These are phyloP conservation scores for Sebastes kiyomatsui DNA, from an alignment of 2,797 vertebrate species.

Conservation along the genomic window DNA sequence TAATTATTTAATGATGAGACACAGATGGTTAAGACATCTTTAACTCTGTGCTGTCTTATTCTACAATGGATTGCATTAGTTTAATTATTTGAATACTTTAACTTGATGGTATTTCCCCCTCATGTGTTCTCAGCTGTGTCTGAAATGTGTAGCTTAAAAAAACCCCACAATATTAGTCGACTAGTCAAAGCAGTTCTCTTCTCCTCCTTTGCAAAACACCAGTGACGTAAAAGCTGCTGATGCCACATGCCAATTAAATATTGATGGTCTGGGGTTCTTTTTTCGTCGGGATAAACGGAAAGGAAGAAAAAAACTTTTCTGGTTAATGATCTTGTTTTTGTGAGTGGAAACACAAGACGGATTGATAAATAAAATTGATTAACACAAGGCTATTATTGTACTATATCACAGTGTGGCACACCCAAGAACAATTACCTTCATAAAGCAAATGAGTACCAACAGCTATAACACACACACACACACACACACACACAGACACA, in stretches of 20 bases:
- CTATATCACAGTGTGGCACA: not conserved
- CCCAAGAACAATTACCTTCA: conserved; percentile 28
- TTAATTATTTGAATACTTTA: conserved; percentile 4
- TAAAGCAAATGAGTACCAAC: conserved; percentile 20
- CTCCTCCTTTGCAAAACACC: conserved; percentile 16
- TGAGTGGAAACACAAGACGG: conserved; percentile 12
- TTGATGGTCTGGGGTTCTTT: conserved; percentile 25
- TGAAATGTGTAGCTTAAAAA: conserved; percentile 8
- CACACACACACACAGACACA: not conserved
- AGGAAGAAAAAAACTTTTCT: not conserved
- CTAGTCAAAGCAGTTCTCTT: conserved; percentile 17
- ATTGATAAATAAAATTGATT: conserved; percentile 19
- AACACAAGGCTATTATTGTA: conserved; percentile 4
- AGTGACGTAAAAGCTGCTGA: conserved; percentile 29
- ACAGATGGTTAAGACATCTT: conserved; percentile 28
- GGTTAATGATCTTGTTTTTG: conserved; percentile 3
- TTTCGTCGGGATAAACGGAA: not conserved
- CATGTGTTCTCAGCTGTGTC: not conserved
- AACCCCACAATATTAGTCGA: not conserved
- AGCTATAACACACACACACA: not conserved
- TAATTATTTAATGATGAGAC: conserved; percentile 45
- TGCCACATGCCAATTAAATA: conserved; percentile 39
- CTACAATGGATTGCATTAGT: not conserved
- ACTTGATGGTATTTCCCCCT: not conserved
- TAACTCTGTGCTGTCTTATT: not conserved